Percentiles rank a stretch among this genome's conserved stretches.
Conservation (phyloP, 2,113 vertebrate genomes). For the Callaeas wilsoni region DNA sequence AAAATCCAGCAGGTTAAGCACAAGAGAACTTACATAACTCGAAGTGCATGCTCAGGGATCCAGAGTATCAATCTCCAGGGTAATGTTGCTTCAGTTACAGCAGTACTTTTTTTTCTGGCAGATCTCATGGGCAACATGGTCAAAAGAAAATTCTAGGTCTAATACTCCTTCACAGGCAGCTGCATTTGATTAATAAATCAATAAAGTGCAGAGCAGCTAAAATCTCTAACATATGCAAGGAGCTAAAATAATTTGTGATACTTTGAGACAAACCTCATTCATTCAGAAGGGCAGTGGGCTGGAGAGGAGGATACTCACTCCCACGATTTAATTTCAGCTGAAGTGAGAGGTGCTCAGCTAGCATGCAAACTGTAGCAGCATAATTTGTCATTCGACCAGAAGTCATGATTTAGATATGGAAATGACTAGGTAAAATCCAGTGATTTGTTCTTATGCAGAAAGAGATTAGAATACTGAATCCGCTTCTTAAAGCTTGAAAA, state of each 20-base stretch:
- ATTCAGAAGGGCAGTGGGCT: background rate
- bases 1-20: background rate
- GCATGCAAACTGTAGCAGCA: background rate
- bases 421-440: background rate
- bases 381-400: background rate
- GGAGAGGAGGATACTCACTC: background rate
- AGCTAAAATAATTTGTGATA: background rate
- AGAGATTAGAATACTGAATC: background rate
- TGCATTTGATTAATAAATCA: background rate
- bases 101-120: background rate
- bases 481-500: background rate
- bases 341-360: background rate
- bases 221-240: background rate
- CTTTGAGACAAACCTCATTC: background rate
- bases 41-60: background rate
- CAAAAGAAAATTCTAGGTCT: background rate
- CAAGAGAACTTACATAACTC: background rate
- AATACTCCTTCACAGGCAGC: background rate
- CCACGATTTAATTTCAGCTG: background rate
- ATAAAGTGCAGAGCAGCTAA: background rate
- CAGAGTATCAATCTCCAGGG: background rate
- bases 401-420: background rate
- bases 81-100: background rate
- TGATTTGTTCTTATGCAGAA: background rate
- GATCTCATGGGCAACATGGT: background rate